Conservation (phyloP, 2,113 vertebrate species). For the Embiotoca jacksoni region DNA sequence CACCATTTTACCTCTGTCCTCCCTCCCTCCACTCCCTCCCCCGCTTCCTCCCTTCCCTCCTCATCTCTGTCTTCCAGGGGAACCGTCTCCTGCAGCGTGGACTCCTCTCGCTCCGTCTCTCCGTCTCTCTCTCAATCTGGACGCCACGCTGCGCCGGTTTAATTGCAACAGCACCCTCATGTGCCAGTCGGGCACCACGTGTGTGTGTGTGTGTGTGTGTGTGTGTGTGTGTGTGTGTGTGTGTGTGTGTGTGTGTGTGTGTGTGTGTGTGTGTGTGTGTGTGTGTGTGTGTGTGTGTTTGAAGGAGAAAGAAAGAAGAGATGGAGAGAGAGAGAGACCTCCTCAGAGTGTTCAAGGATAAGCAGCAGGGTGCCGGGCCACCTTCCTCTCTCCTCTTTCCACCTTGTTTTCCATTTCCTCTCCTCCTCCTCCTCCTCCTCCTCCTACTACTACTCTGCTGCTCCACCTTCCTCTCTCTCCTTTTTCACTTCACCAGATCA, state of each 20-base stretch:
- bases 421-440: conserved; percentile 30
- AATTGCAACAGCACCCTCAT: conserved; percentile 86
- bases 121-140: conserved; percentile 74
- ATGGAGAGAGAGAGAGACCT: conserved; percentile 72
- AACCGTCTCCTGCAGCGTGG: conserved; percentile 58
- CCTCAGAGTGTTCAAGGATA: conserved; percentile 87
- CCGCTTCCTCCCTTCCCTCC: conserved; percentile 25
- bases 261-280: conserved; percentile 32
- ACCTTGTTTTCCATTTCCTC: conserved; percentile 64
- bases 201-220: conserved; percentile 30
- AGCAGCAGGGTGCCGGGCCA: conserved; percentile 77
- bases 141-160: conserved; percentile 81
- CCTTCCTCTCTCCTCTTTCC: conserved; percentile 69
- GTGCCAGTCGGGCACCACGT: conserved; percentile 68
- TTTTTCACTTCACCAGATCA: neutral
- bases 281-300: neutral
- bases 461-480: conserved; percentile 23
- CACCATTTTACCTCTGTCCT: conserved; percentile 47
- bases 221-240: conserved; percentile 13
- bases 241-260: conserved; percentile 13
- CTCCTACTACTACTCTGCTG: conserved; percentile 21
- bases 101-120: conserved; percentile 64
- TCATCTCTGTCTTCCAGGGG: conserved; percentile 66
- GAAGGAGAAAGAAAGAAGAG: conserved; percentile 57
- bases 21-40: conserved; percentile 28